phyloP scores from a whole-genome alignment of 1,140 invertebrate genomes.

The Diorhabda carinulata region DNA sequence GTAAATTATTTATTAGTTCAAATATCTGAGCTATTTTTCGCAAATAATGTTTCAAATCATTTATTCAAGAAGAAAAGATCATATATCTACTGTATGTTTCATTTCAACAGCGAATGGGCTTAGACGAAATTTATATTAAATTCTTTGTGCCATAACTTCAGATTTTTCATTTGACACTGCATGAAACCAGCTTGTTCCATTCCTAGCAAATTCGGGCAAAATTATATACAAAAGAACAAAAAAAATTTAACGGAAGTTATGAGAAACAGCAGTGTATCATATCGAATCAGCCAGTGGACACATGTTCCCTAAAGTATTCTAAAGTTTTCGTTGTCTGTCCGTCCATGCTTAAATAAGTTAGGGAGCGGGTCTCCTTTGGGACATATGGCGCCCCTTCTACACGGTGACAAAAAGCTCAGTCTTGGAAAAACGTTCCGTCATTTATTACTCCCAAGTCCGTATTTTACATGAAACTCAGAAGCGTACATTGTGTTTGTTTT shows the following conservation, averaged over 20 bases:
- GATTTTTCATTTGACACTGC: too few species aligned
- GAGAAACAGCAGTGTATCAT: background rate
- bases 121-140: too few species aligned
- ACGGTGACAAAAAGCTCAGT: conserved; percentile 1
- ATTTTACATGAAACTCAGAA: background rate
- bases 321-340: conserved; percentile 5
- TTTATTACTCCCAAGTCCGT: conserved; percentile 3
- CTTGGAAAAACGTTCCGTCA: conserved; percentile 1
- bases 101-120: too few species aligned
- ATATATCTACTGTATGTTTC: too few species aligned
- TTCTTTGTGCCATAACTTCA: too few species aligned
- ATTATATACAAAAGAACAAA: background rate
- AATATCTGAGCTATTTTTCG: too few species aligned
- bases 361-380: conserved; percentile 1
- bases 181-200: too few species aligned
- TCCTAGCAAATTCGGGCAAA: too few species aligned
- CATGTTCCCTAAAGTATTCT: conserved; percentile 3
- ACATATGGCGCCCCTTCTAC: background rate
- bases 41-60: too few species aligned
- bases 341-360: conserved; percentile 2
- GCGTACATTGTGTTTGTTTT: background rate
- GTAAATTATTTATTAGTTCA: too few species aligned
- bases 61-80: too few species aligned
- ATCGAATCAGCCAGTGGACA: background rate
- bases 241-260: conserved; percentile 1